Percentiles rank a stretch among this genome's conserved stretches.
These are phyloP conservation scores for Capitella teleta DNA, from an alignment of 1,140 invertebrate genomes.

Conservation along the genomic window DNA sequence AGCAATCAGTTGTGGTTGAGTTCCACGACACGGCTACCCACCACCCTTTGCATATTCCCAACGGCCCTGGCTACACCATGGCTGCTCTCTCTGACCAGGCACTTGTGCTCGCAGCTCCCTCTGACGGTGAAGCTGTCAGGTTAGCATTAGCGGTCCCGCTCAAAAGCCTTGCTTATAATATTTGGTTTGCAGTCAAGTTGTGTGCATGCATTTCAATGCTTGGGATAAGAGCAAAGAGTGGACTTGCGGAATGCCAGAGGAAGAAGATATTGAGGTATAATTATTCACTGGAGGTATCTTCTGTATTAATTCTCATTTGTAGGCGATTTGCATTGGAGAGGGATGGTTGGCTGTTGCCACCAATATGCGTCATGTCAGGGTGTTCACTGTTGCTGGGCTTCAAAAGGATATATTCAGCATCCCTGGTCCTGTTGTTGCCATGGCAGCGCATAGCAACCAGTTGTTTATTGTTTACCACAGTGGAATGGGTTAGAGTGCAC, in stretches of 20 bases:
- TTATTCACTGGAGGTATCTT: no score
- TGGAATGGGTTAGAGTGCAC: constrained; percentile 24
- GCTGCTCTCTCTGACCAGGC: constrained; percentile 69
- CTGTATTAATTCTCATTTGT: neutral
- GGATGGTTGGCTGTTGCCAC: constrained; percentile 70
- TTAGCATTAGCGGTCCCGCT: constrained; percentile 14
- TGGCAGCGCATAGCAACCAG: constrained; percentile 57
- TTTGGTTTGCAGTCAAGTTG: constrained; percentile 50
- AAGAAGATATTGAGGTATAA: constrained; percentile 53
- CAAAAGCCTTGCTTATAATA: neutral
- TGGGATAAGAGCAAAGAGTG: constrained; percentile 80
- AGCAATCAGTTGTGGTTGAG: constrained; percentile 76
- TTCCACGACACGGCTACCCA: constrained; percentile 86
- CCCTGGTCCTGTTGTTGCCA: constrained; percentile 58
- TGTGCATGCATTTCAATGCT: constrained; percentile 61
- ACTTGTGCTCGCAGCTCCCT: constrained; percentile 57
- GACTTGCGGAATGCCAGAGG: constrained; percentile 60
- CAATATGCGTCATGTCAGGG: constrained; percentile 55
- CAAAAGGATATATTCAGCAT: constrained; percentile 68
- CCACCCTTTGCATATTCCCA: constrained; percentile 78
- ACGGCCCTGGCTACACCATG: constrained; percentile 62
- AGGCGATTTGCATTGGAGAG: constrained; percentile 57
- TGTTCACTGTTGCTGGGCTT: constrained; percentile 74
- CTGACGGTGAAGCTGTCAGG: constrained; percentile 48
- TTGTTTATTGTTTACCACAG: constrained; percentile 60